Base-by-base conservation (phyloP, 2,113 vertebrate genomes). In the Indicator indicator region DNA sequence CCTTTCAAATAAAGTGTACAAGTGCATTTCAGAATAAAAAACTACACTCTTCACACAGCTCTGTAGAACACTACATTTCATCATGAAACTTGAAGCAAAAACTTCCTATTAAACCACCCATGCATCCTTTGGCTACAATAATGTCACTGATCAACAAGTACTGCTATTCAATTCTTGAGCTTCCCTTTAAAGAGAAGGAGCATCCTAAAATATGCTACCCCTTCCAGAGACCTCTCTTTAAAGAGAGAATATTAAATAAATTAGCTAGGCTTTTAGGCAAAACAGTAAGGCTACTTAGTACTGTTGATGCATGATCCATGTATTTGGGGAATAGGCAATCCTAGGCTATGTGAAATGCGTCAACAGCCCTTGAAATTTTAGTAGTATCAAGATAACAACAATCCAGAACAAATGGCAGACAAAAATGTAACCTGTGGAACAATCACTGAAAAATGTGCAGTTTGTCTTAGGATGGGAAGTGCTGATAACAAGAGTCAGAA, bases 11-110 rank as follows among this genome's bases (percentile, higher is more conserved):
- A 93, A 97, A 97, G 68, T 89, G 88, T 96, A 94, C 94, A 96
- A 96, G 95, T 89, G 94, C 76, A 96, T 96, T 94, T 97, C 96
- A 95, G 95, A 91, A 97, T 96, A 96, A 96, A 96, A 97, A 96
- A 96, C 94, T 95, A 97, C 94, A 94, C 93, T 96, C 89, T 94
- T 94, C 91, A 96, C 96, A 96, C 96, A 72, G 94, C 74, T 96
- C 94, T 68, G 93, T 77, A 96, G 83, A 94, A 97, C 93, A 96
- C 93, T 88, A 96, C 87, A 94, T 95, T 91, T 96, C 83, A 94
- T 97, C 91, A 90, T 95, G 93, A 87, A 95, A 95, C 90, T 94
- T 42, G 88, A 95, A 95, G 94, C 93, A 94, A 95, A 92, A 94
- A 90, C 89, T 95, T 96, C 94, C 92, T 95, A 94, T 89, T 81